Percentiles rank a stretch among this genome's conserved stretches.
Conservation (phyloP, 2,888 invertebrate genomes). For the Troides helena region DNA sequence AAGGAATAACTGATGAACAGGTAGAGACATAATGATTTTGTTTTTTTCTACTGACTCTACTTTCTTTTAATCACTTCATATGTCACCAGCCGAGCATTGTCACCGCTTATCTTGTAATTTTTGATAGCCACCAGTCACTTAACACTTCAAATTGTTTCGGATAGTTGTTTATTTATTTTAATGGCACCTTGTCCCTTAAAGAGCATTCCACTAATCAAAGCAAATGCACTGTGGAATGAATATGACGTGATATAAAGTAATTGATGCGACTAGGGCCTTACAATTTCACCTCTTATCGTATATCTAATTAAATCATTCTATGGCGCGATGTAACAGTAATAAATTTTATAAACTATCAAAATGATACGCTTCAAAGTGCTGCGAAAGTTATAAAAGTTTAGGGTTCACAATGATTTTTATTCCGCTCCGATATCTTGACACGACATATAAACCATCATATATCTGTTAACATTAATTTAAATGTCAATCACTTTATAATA, state of each 20-base stretch:
- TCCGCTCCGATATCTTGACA: neutral
- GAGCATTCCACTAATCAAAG: slow-evolving; percentile 75
- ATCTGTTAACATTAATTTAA: neutral
- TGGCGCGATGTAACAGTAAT: slow-evolving; percentile 20
- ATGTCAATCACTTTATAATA: neutral
- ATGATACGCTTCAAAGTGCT: slow-evolving; percentile 18
- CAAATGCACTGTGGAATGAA: slow-evolving; percentile 74
- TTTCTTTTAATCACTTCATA: slow-evolving; percentile 74
- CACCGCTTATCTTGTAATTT: slow-evolving; percentile 74
- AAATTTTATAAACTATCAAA: slow-evolving; percentile 29
- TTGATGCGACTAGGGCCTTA: slow-evolving; percentile 44
- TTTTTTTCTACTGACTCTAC: slow-evolving; percentile 48
- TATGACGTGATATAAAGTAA: slow-evolving; percentile 71
- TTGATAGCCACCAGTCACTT: slow-evolving; percentile 78
- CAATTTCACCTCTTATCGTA: slow-evolving; percentile 28
- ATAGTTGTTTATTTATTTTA: slow-evolving; percentile 75
- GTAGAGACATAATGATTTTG: slow-evolving; percentile 21
- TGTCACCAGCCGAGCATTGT: slow-evolving; percentile 72
- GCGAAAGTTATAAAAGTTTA: slow-evolving; percentile 14
- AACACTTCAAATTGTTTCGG: slow-evolving; percentile 75
- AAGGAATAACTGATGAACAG: neutral
- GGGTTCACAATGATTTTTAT: slow-evolving; percentile 5
- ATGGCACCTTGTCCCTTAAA: slow-evolving; percentile 66
- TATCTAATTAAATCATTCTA: slow-evolving; percentile 26
- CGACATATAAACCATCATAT: neutral